Evolutionary conservation across 2,888 invertebrate genomes (phyloP).

Genomic region (Incurvaria masculella): DNA sequence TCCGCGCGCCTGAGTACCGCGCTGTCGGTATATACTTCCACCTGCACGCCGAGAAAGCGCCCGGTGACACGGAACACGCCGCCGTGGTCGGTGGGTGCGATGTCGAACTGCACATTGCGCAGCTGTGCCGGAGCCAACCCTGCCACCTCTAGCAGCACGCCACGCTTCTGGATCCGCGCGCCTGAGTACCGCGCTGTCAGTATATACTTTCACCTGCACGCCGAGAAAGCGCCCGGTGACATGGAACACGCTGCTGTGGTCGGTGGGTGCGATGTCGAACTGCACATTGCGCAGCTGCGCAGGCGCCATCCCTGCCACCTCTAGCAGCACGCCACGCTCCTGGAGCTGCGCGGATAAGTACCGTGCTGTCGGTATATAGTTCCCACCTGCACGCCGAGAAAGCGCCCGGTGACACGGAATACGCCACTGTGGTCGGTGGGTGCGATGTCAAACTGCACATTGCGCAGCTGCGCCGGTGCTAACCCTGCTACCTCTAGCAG

Average conservation of each 20-base stretch:
- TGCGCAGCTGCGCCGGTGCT: conserved; percentile 66
- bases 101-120: conserved; percentile 74
- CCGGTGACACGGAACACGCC: conserved; percentile 69
- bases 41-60: conserved; percentile 73
- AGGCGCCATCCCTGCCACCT: conserved; percentile 64
- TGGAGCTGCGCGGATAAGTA: too few species aligned
- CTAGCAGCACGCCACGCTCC: conserved; percentile 69
- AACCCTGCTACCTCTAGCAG: conserved; percentile 68
- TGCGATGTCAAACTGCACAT: conserved; percentile 70
- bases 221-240: conserved; percentile 75
- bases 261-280: conserved; percentile 69
- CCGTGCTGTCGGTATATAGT: too few species aligned
- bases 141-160: conserved; percentile 67
- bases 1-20: conserved; percentile 66
- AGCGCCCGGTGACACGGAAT: conserved; percentile 68
- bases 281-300: conserved; percentile 72
- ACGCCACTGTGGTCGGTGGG: conserved; percentile 65
- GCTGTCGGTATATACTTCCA: conserved; percentile 57
- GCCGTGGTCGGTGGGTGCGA: conserved; percentile 61
- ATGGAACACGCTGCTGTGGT: conserved; percentile 64
- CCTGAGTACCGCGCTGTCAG: conserved; percentile 64
- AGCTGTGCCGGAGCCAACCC: conserved; percentile 65
- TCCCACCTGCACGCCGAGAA: conserved; percentile 75
- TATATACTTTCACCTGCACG: conserved; percentile 63
- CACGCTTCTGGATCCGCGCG: conserved; percentile 66